Evolutionary conservation across 2,888 invertebrate species (phyloP), one percentile per base, ranked within the genome.

Genomic region (Cryptocheilus praepositus): DNA sequence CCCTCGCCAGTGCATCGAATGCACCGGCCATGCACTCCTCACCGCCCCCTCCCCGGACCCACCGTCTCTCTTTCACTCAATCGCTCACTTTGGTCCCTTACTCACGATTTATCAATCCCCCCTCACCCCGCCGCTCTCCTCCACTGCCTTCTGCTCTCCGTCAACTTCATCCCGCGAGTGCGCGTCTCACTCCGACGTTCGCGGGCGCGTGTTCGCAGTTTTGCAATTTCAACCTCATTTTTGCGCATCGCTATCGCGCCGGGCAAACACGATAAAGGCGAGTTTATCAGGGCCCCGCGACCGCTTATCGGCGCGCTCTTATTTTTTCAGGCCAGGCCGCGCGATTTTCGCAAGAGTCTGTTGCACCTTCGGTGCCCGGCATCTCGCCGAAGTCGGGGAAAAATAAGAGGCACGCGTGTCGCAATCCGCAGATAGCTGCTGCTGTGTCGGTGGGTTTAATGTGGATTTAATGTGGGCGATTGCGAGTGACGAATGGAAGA

Each of bases 151-250:
- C 19, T 55, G 15, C 46, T 11, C 15, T 51, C 8, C 16, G 71
- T 58, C 63, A 71, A 63, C 65, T 56, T 54, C 51, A 11, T 44
- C 21, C 44, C 22, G 36, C 43, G 5, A 25, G 5, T 25, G 25
- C 52, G 8, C 46, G n/a, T 43, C 54, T 22, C 46, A 55, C 64
- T 56, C 21, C 61, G n/a, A n/a, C 62, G 25, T 55, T 52, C 52
- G 62, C 28, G 55, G 61, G 54, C 58, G 69, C 63, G 63, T 64
- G 67, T 55, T 53, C 69, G 73, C 77, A 81, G 82, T 87, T 88
- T 86, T 86, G 86, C 85, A 87, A 87, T 87, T 88, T 84, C 85
- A 85, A 86, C 88, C 86, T 87, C 86, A 86, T 87, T 88, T 88
- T 86, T 83, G 81, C 80, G 77, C 85, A 81, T 81, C 83, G 85